These are phyloP conservation scores for Agonopterix subpropinquella DNA, from an alignment of 2,888 invertebrate species.

Conservation along the genomic window DNA sequence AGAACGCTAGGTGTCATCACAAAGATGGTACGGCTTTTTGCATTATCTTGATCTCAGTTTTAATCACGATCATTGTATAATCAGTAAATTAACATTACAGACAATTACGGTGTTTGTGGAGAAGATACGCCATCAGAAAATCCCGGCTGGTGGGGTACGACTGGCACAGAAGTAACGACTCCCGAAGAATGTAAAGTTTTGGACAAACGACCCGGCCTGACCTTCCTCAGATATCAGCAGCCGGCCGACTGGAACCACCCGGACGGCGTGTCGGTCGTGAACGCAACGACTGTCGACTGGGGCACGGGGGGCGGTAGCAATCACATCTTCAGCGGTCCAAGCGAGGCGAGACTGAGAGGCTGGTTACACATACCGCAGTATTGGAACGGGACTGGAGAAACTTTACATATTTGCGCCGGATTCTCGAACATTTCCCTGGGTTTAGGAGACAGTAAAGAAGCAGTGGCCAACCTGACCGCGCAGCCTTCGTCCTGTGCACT, in stretches of 20 bases:
- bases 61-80: no score
- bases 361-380: conserved; percentile 86
- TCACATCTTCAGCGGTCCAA: conserved; percentile 80
- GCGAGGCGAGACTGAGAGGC: conserved; percentile 86
- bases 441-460: conserved; percentile 62
- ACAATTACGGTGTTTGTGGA: conserved; percentile 89
- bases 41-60: no score
- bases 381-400: conserved; percentile 81
- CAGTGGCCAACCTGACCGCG: conserved; percentile 79
- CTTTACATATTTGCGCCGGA: conserved; percentile 85
- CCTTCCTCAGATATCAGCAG: conserved; percentile 90
- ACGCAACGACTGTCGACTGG: conserved; percentile 89
- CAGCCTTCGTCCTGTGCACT: conserved; percentile 82
- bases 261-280: conserved; percentile 90
- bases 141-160: conserved; percentile 93
- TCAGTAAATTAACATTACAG: conserved; percentile 34
- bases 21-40: conserved; percentile 78
- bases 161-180: conserved; percentile 83
- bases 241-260: conserved; percentile 93
- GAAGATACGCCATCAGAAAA: conserved; percentile 89
- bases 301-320: conserved; percentile 82
- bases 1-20: conserved; percentile 92
- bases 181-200: conserved; percentile 86
- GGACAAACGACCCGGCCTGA: conserved; percentile 90
- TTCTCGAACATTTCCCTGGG: conserved; percentile 83